These are phyloP conservation scores for Drosophila anomalata DNA, from an alignment of 2,888 invertebrate species.

Conservation along the genomic window DNA sequence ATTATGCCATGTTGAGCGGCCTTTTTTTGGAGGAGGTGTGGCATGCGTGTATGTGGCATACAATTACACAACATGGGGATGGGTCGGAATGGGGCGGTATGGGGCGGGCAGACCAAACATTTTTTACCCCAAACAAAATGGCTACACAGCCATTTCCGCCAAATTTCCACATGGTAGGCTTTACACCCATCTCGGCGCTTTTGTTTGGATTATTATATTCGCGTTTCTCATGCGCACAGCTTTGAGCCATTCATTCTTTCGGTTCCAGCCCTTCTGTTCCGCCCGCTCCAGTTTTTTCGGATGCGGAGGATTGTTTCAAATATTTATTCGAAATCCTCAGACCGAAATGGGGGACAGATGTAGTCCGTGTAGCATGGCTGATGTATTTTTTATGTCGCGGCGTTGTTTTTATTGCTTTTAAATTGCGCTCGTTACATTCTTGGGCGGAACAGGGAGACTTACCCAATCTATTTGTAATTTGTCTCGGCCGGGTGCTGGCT, in stretches of 20 bases:
- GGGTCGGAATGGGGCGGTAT: background rate
- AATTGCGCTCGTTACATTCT: slow-evolving; percentile 70
- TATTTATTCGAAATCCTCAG: slow-evolving; percentile 28
- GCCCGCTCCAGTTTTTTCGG: slow-evolving; percentile 2
- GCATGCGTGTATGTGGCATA: slow-evolving; percentile 67
- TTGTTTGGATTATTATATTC: slow-evolving; percentile 73
- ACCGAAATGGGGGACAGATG: slow-evolving; percentile 38
- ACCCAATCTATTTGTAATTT: slow-evolving; percentile 47
- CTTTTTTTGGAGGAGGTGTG: slow-evolving; percentile 1
- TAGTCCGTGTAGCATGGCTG: slow-evolving; percentile 53
- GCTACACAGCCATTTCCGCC: slow-evolving; percentile 62
- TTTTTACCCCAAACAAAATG: slow-evolving; percentile 72
- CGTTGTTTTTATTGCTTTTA: slow-evolving; percentile 70
- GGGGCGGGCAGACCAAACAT: slow-evolving; percentile 43
- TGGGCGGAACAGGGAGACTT: slow-evolving; percentile 12
- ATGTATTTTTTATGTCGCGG: slow-evolving; percentile 73
- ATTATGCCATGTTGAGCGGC: slow-evolving; percentile 57
- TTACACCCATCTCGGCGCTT: slow-evolving; percentile 43
- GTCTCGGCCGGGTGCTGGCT: slow-evolving; percentile 15
- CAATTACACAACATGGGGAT: slow-evolving; percentile 57
- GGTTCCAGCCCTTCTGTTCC: slow-evolving; percentile 19
- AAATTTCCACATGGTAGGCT: slow-evolving; percentile 66
- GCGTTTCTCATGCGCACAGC: slow-evolving; percentile 65
- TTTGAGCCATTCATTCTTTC: slow-evolving; percentile 28
- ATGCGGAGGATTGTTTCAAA: slow-evolving; percentile 42